These are phyloP conservation scores for Pseudomyrmex concolor DNA, from an alignment of 1,140 invertebrate species.

Conservation along the genomic window DNA sequence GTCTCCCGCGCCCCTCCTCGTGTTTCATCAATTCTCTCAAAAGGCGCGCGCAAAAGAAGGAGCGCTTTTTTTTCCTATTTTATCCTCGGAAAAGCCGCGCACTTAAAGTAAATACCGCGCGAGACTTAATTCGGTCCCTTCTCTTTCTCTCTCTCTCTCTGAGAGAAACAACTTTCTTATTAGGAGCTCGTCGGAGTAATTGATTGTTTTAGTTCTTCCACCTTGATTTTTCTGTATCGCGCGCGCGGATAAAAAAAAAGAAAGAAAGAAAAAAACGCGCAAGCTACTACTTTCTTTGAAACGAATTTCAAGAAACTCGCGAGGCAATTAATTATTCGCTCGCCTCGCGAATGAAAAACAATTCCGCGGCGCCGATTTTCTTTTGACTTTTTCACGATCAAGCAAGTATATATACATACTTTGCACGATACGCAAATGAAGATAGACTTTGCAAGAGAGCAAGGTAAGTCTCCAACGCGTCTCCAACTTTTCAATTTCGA, in stretches of 20 bases:
- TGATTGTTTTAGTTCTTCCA: conserved; percentile 45
- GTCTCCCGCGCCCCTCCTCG: too few species aligned
- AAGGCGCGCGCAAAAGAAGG: background rate
- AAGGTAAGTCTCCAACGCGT: background rate
- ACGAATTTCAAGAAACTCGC: conserved; percentile 53
- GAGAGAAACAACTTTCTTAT: conserved; percentile 49
- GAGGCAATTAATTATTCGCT: conserved; percentile 56
- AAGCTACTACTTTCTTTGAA: background rate
- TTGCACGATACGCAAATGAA: conserved; percentile 38
- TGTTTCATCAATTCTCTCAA: conserved; percentile 24
- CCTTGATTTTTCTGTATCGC: conserved; percentile 45
- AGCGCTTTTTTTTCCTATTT: background rate
- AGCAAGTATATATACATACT: background rate
- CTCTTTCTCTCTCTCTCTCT: too few species aligned
- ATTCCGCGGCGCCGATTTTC: conserved; percentile 44
- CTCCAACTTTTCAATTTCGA: conserved; percentile 30
- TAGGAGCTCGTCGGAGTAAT: conserved; percentile 41
- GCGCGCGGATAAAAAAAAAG: background rate
- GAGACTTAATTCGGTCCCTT: conserved; percentile 28
- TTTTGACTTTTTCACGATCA: conserved; percentile 24
- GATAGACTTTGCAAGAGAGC: background rate
- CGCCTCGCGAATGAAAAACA: conserved; percentile 51
- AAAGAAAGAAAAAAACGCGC: background rate
- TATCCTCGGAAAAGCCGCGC: background rate
- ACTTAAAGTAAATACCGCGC: conserved; percentile 33